phyloP scores from a whole-genome alignment of 2,797 vertebrate genomes.

The Scarus forsteni region DNA sequence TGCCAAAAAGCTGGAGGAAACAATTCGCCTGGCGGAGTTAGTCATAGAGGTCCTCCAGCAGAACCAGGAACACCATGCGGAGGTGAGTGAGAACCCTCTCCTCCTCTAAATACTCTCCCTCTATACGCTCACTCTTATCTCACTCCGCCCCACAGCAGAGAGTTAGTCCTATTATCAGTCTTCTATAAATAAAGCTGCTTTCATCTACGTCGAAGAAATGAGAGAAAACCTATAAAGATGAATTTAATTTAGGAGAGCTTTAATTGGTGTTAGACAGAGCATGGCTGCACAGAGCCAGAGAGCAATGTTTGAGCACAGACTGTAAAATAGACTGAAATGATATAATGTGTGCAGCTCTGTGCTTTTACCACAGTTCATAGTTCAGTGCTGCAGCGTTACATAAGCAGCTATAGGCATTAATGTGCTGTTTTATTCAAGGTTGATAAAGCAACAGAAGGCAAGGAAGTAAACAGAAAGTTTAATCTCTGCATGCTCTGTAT shows the following conservation, averaged over 20 bases:
- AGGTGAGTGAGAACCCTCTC: conserved; percentile 90
- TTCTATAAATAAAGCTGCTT: conserved; percentile 76
- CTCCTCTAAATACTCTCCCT: conserved; percentile 70
- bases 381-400: conserved; percentile 39
- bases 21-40: conserved; percentile 98
- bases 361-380: conserved; percentile 46
- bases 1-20: conserved; percentile 99
- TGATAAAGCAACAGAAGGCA: conserved; percentile 15
- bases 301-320: conserved; percentile 47
- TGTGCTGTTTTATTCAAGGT: conserved; percentile 22
- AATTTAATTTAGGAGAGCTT: conserved; percentile 59
- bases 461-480: conserved; percentile 6
- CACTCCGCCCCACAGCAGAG: conserved; percentile 67
- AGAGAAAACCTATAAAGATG: conserved; percentile 41
- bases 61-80: conserved; percentile 99
- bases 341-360: conserved; percentile 43
- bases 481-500: conserved; percentile 19
- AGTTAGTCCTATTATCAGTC: conserved; percentile 67
- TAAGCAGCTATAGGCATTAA: conserved; percentile 19
- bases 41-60: conserved; percentile 99
- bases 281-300: conserved; percentile 47
- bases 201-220: conserved; percentile 61
- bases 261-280: conserved; percentile 67
- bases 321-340: conserved; percentile 54
- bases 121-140: conserved; percentile 73